Base-by-base conservation (phyloP, 2,888 invertebrate genomes). In the Callyntrura guangdongensis region DNA sequence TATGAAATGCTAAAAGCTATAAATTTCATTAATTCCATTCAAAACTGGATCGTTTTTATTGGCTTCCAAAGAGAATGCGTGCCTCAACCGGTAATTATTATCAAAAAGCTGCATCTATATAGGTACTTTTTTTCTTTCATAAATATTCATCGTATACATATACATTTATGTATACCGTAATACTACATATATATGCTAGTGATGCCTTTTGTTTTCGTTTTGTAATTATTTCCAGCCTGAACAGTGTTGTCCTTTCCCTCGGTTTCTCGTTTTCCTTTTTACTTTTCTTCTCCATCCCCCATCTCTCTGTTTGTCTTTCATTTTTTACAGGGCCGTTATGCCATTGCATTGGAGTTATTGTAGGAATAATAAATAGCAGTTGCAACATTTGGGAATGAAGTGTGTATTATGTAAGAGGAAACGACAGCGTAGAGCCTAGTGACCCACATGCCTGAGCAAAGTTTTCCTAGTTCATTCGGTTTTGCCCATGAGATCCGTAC, bases 331-430 rank as follows among this genome's bases (percentile, higher is more conserved):
- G 36, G 36, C 36, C n/a, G n/a, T n/a, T 49, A 11, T 0, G 22
- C 22, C 14, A n/a, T 45, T 36, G n/a, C 45, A 53, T 6, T 77
- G 12, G 56, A 8, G 14, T 25, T 17, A 14, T 59, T 25, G 56
- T 17, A 25, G 27, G 6, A 17, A 79, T 56, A 53, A 79, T 79
- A 79, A 79, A 79, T 79, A 79, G 56, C 27, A 9, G 8, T 27
- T 79, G 79, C 25, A 79, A 79, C 79, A 79, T 79, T 79, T 79
- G 79, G 79, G 8, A 79, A 79, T 79, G 79, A 79, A 79, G 79
- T 79, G 25, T 8, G 11, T 12, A 67, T 67, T 27, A 67, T 25
- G 27, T 27, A 69, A 20, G 0, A 72, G 47, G 72, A 77, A 53
- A 47, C 5, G 49, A 1, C 14, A 79, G 36, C n/a, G 27, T 14